Conservation (phyloP, 2,113 vertebrate genomes). For the Tragelaphus buxtoni region DNA sequence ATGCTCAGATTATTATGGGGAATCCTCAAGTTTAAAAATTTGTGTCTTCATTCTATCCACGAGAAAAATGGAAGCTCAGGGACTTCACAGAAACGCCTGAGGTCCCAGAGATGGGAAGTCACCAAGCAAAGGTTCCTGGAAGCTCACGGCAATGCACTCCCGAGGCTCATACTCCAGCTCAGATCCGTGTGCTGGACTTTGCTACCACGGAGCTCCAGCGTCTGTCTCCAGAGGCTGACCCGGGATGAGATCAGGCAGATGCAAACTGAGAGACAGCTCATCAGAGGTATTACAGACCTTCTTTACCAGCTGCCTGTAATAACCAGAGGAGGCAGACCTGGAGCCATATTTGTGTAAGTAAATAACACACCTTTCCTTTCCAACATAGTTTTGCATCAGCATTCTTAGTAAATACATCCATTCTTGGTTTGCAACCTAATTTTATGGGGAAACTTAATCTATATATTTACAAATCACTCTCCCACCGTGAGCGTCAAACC, state of each 20-base stretch:
- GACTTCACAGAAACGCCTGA: neutral
- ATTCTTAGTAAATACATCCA: slow-evolving; percentile 52
- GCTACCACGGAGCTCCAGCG: neutral
- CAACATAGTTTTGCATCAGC: slow-evolving; percentile 45
- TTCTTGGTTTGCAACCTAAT: slow-evolving; percentile 55
- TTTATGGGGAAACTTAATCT: slow-evolving; percentile 62
- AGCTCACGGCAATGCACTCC: neutral
- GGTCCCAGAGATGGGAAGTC: neutral
- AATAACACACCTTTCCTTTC: slow-evolving; percentile 61
- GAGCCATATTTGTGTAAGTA: slow-evolving; percentile 31
- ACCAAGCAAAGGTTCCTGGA: neutral
- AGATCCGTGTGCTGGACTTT: neutral
- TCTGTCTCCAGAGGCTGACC: neutral
- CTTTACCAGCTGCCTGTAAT: slow-evolving; percentile 36
- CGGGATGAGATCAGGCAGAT: neutral
- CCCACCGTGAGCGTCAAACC: slow-evolving; percentile 28
- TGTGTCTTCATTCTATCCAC: neutral
- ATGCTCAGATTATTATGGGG: neutral
- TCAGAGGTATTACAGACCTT: neutral
- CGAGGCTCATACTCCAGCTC: neutral
- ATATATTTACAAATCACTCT: slow-evolving; percentile 61
- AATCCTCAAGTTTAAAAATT: neutral
- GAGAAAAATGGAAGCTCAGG: neutral
- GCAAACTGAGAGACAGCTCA: slow-evolving; percentile 16
- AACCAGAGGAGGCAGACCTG: neutral